Conservation (phyloP, 2,888 invertebrate species). For the Nowickia ferox region DNA sequence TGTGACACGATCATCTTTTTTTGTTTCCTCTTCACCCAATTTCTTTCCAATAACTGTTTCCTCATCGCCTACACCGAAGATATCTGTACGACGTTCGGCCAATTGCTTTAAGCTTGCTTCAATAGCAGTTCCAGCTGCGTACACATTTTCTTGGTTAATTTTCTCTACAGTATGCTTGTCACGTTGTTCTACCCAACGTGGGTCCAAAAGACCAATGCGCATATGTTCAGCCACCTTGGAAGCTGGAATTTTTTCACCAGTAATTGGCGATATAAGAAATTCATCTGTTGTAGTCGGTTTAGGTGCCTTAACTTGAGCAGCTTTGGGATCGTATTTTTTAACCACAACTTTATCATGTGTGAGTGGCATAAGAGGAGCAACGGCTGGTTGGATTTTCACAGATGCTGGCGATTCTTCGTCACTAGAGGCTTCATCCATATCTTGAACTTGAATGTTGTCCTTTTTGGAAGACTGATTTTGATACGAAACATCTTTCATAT, state of each 20-base stretch:
- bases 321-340: constrained; percentile 98
- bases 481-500: constrained; percentile 83
- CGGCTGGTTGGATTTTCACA: constrained; percentile 79
- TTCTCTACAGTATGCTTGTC: constrained; percentile 97
- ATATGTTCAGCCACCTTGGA: constrained; percentile 99
- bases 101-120: constrained; percentile 97
- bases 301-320: constrained; percentile 85
- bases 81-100: constrained; percentile 99
- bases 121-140: constrained; percentile 90
- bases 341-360: constrained; percentile 96
- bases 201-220: constrained; percentile 97
- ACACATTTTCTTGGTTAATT: constrained; percentile 91
- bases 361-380: constrained; percentile 90
- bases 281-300: constrained; percentile 90
- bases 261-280: constrained; percentile 98
- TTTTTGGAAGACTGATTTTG: constrained; percentile 79
- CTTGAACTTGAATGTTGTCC: constrained; percentile 89
- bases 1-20: constrained; percentile 95
- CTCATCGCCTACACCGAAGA: constrained; percentile 99
- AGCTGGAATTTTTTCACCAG: constrained; percentile 98
- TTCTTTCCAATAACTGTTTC: constrained; percentile 99
- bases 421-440: constrained; percentile 96
- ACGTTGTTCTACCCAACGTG: constrained; percentile 98
- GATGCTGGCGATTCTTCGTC: constrained; percentile 86
- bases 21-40: constrained; percentile 94